A percentile compares a stretch with the other conserved stretches of the same genome.
phyloP scores from a whole-genome alignment of 2,113 vertebrate species.

The Kobus ellipsiprymnus region DNA sequence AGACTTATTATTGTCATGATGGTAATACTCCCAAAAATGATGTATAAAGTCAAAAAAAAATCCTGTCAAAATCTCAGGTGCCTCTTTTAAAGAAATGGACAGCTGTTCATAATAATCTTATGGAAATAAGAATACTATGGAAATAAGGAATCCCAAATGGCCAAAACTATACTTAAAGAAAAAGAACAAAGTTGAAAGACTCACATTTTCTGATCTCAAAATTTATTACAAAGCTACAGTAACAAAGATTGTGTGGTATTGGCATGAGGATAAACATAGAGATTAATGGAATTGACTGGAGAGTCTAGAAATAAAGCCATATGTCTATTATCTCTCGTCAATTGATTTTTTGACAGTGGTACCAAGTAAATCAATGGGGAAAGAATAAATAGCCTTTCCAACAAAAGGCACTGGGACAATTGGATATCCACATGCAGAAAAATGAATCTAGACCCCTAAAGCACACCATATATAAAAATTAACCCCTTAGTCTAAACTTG shows the following conservation, averaged over 20 bases:
- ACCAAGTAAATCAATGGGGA: neutral
- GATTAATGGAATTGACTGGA: neutral
- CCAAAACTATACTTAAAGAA: neutral
- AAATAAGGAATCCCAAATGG: neutral
- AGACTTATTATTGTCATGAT: neutral
- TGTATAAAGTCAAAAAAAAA: neutral
- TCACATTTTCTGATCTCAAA: neutral
- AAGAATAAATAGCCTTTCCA: constrained; percentile 4
- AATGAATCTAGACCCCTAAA: neutral
- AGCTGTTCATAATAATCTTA: neutral
- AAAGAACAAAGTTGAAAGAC: neutral
- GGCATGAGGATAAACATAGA: neutral
- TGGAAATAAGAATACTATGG: neutral
- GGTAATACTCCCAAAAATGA: neutral
- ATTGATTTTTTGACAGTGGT: neutral
- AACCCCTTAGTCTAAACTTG: neutral
- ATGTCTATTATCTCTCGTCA: neutral
- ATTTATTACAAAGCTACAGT: neutral
- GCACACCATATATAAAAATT: neutral
- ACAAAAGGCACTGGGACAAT: neutral
- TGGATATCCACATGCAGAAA: neutral
- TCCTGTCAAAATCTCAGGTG: neutral
- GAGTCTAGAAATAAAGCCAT: neutral
- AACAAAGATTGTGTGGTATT: neutral
- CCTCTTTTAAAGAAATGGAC: neutral